Evolutionary conservation across 2,797 vertebrate species (phyloP), one percentile per base, ranked within the genome.

Genomic region (Hydrolagus colliei): DNA sequence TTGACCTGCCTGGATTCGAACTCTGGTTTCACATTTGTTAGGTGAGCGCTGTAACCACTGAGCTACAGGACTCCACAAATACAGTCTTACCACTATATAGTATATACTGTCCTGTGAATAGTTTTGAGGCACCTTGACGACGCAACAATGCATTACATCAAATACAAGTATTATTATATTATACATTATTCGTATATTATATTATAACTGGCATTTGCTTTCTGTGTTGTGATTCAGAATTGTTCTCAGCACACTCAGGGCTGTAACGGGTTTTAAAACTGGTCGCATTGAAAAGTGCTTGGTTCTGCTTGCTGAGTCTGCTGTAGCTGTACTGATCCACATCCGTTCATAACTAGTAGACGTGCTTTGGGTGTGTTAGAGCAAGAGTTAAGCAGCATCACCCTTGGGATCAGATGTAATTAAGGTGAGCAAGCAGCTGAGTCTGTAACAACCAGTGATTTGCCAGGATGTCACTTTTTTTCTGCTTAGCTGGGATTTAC

Each of bases 401-500:
- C 93, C 93, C 93, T 93, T 93, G 94, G 94, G 93, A 95, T 92
- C 93, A 93, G 90, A 92, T 94, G 93, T 94, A 94, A 95, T 95
- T 95, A 95, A 94, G 92, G 93, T 93, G 92, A 94, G 93, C 93
- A 93, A 93, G 93, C 92, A 93, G 93, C 92, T 92, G 92, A 91
- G 91, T 92, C 93, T 94, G 93, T 94, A 93, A 93, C 92, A 93
- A 95, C 94, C 94, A 95, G 93, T 93, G 94, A 94, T 94, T 93
- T 94, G 93, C 93, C 92, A 92, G 89, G 92, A 91, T 93, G 94
- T 94, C 93, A 94, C 16, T 71, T 91, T 94, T 94, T 95, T 95
- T 93, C 92, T 94, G 93, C 94, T 94, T 95, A 95, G 93, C 91
- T 95, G 93, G 94, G 94, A 95, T 94, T 94, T 95, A 94, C 94